phyloP scores from a whole-genome alignment of 1,140 invertebrate species.

The Drosophila triauraria region DNA sequence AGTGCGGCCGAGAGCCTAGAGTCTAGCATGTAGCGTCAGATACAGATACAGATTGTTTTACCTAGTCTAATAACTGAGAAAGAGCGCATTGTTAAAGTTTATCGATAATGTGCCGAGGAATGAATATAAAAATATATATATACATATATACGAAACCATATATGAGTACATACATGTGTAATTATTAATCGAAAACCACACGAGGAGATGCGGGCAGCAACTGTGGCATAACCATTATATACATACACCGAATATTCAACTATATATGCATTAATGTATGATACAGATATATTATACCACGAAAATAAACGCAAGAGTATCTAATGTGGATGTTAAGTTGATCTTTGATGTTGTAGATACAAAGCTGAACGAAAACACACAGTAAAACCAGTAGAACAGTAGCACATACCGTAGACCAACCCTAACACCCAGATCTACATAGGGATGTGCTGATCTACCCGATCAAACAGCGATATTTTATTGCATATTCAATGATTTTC shows the following conservation, averaged over 20 bases:
- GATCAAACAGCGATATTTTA: constrained; percentile 23
- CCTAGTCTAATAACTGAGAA: constrained; percentile 62
- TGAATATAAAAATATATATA: constrained; percentile 56
- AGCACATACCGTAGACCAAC: constrained; percentile 17
- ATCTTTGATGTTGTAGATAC: constrained; percentile 79
- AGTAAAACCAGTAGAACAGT: constrained; percentile 14
- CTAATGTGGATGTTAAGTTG: constrained; percentile 71
- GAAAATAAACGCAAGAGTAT: constrained; percentile 57
- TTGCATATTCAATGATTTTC: constrained; percentile 39
- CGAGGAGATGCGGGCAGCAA: constrained; percentile 21
- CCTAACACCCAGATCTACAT: constrained; percentile 7
- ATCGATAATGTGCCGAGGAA: constrained; percentile 64
- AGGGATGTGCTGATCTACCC: constrained; percentile 5
- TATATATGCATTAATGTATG: constrained; percentile 62
- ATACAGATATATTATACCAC: constrained; percentile 51
- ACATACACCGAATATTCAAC: constrained; percentile 61
- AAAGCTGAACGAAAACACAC: constrained; percentile 15
- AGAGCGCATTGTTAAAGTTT: constrained; percentile 76
- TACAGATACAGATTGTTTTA: constrained; percentile 61
- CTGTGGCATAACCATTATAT: constrained; percentile 54
- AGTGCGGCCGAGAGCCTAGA: constrained; percentile 45
- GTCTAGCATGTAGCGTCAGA: constrained; percentile 43
- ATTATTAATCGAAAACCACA: constrained; percentile 59
- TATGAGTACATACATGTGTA: constrained; percentile 55
- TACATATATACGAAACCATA: constrained; percentile 49